Evolutionary conservation across 2,797 vertebrate genomes (phyloP).

Genomic region (Sandelia bainsii): DNA sequence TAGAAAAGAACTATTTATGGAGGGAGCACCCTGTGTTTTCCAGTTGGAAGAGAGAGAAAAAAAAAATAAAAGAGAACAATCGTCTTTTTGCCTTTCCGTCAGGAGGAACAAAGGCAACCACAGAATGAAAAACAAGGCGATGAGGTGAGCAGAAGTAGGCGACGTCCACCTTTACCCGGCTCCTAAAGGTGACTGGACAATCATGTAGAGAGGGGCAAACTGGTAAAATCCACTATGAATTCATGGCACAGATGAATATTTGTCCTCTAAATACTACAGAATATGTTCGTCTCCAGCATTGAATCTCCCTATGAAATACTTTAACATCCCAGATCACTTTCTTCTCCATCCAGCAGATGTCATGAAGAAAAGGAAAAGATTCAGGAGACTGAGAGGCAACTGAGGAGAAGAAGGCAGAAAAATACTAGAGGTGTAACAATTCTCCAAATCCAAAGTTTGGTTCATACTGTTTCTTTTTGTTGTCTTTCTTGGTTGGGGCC

Average conservation of each 20-base stretch:
- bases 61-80: background rate
- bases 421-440: too few species aligned
- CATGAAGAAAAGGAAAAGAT: background rate
- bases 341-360: background rate
- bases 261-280: background rate
- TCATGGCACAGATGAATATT: constrained; percentile 43
- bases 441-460: too few species aligned
- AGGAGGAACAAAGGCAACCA: background rate
- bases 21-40: constrained; percentile 76
- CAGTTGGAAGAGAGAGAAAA: constrained; percentile 63
- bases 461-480: too few species aligned
- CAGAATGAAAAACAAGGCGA: constrained; percentile 25
- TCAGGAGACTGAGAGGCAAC: background rate
- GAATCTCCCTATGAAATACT: background rate
- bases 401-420: background rate
- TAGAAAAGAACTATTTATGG: constrained; percentile 14
- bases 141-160: constrained; percentile 15
- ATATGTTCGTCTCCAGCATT: constrained; percentile 8
- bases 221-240: constrained; percentile 21
- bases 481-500: too few species aligned
- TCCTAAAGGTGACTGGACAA: constrained; percentile 33
- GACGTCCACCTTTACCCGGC: constrained; percentile 18
- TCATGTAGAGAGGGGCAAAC: background rate
- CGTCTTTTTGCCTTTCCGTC: constrained; percentile 18
- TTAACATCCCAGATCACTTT: background rate